Evolutionary conservation across 2,797 vertebrate genomes (phyloP), one percentile per base, ranked within the genome.

Genomic region (Pangasius sanitwongsei): DNA sequence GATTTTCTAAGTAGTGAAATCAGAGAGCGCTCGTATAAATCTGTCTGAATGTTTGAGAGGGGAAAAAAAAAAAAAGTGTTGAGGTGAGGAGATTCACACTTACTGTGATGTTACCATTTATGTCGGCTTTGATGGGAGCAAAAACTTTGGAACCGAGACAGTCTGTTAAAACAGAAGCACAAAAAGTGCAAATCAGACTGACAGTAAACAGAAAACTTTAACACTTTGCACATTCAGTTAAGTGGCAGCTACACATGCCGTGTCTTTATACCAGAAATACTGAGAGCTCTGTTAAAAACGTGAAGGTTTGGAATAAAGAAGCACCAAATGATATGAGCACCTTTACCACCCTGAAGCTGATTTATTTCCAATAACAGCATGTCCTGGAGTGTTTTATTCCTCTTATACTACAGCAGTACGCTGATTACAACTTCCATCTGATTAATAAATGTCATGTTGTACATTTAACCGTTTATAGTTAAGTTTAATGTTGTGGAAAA

Each of bases 101-200:
- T 94, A 99, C 98, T 93, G 95, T 97, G 91, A 99, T 99, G 91
- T 99, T 99, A 69, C 98, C 97, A 28, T 93, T 94, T 69, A 99
- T 96, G 92, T 99, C 98, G 0, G 98, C 96, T 93, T 99, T 99
- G 94, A 99, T 97, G 0, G 98, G 93, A 0, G 96, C 95, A 90
- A 99, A 99, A 53, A 99, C 96, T 18, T 95, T 96, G 28, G 98
- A 97, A 48, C 98, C 98, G 67, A 99, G 94, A 93, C 98, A 99
- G 91, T 99, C 98, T 99, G 92, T 90, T 55, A 16, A 93, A 94
- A 55, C 37, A 65, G 85, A 87, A 48, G 25, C 20, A 87, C 7
- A 2, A 34, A n/a, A 9, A 28, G n/a, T n/a, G 63, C 50, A 37
- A 82, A 82, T 82, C 55, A 61, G 83, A 70, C 18, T 34, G 41